Evolutionary conservation across 2,888 invertebrate genomes (phyloP), one percentile per base, ranked within the genome.

Genomic region (Lycaena phlaeas): DNA sequence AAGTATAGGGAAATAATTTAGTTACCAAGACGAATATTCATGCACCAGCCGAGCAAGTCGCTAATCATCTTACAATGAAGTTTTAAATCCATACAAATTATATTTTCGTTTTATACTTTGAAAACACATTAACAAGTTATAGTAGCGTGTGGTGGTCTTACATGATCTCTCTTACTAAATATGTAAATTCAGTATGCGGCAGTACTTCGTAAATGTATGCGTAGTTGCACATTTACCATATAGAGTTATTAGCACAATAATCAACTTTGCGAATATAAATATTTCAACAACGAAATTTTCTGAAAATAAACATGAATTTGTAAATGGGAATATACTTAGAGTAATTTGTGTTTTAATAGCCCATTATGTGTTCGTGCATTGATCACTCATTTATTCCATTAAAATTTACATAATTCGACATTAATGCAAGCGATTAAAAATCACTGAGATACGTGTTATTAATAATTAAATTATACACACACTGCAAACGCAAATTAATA

Each of bases 401-500:
- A 18, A 7, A 31, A 31, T 31, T 31, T 9, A 31, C 12, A 31
- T 31, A 31, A 18, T 18, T 7, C 18, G 18, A 18, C 31, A 18
- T 18, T 31, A 18, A 31, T 18, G 17, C 18, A 18, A 31, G 31
- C 31, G 18, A 18, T 18, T 18, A 31, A 31, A 31, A 31, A 31
- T 18, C 3, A 18, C 18, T 7, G 12, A 18, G 11, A 17, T 9
- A 31, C 11, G 17, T 18, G 10, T 18, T 31, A 17, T 11, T 18
- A 31, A 30, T 18, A 7, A 52, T 31, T 29, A 1, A 31, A 31
- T 31, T 11, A 18, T 7, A 31, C 11, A 14, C 14, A 14, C 9
- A 18, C 18, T 4, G 18, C 3, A 27, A n/a, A 10, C n/a, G 9
- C 27, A 10, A 4, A 22, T 9, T 22, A 7, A 9, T 22, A 22